Evolutionary conservation across 2,797 vertebrate genomes (phyloP).

Genomic region (Hydrolagus colliei): DNA sequence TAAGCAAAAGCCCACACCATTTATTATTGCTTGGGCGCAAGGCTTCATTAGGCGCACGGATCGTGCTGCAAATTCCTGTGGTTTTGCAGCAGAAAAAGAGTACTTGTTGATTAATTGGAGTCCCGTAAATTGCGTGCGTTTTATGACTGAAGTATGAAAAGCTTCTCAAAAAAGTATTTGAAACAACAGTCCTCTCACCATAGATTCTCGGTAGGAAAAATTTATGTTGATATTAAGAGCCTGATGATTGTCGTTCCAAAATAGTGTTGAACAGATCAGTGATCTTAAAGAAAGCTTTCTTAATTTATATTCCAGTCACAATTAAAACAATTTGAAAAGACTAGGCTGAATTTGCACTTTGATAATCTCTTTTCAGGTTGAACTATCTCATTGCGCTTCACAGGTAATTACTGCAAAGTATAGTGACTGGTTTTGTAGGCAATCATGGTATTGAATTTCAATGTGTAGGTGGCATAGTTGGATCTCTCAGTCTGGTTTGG

Average conservation of each 20-base stretch:
- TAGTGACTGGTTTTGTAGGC: too few species aligned
- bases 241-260: not conserved
- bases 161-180: conserved; percentile 35
- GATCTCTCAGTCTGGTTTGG: too few species aligned
- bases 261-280: not conserved
- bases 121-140: conserved; percentile 36
- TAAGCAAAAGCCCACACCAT: not conserved
- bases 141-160: conserved; percentile 38
- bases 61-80: not conserved
- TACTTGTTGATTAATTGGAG: conserved; percentile 43
- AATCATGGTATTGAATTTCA: too few species aligned
- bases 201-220: not conserved
- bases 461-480: too few species aligned
- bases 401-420: not conserved
- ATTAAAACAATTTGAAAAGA: not conserved
- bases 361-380: not conserved
- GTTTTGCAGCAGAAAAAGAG: conserved; percentile 37
- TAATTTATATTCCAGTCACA: not conserved
- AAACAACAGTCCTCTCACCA: not conserved
- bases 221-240: not conserved
- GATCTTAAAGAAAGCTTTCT: not conserved
- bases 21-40: not conserved
- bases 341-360: not conserved
- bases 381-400: not conserved
- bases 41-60: not conserved